Evolutionary conservation across 2,797 vertebrate genomes (phyloP).

Genomic region (Lemur catta): DNA sequence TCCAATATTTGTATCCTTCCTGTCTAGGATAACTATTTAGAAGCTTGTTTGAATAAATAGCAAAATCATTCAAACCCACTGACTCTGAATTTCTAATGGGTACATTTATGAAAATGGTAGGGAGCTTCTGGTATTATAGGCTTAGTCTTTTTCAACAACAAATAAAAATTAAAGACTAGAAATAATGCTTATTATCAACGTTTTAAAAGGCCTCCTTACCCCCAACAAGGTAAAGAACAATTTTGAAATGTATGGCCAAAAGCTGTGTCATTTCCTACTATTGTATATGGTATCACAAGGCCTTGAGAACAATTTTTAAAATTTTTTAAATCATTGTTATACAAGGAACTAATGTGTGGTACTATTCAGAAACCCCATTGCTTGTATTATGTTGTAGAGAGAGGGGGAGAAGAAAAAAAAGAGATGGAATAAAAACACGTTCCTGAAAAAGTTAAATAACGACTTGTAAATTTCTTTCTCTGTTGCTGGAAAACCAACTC

Average conservation of each 20-base stretch:
- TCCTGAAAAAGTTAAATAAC: constrained; percentile 60
- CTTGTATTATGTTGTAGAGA: constrained; percentile 39
- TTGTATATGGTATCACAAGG: neutral
- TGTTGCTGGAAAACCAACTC: constrained; percentile 59
- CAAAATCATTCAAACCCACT: constrained; percentile 22
- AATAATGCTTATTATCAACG: constrained; percentile 14
- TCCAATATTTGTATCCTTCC: neutral
- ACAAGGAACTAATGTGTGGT: constrained; percentile 18
- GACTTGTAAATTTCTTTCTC: constrained; percentile 68
- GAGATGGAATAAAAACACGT: constrained; percentile 45
- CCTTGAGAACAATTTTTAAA: constrained; percentile 22
- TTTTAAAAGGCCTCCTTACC: constrained; percentile 16
- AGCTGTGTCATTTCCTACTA: neutral
- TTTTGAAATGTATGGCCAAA: constrained; percentile 24
- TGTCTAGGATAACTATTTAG: constrained; percentile 20
- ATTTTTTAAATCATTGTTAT: constrained; percentile 40
- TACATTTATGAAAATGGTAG: constrained; percentile 46
- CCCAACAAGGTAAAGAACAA: neutral
- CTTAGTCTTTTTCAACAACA: constrained; percentile 32
- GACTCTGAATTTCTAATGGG: constrained; percentile 12
- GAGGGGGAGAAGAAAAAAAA: neutral
- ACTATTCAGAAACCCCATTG: constrained; percentile 53
- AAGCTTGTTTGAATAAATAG: constrained; percentile 36
- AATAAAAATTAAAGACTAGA: constrained; percentile 40
- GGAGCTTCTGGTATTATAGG: neutral